Evolutionary conservation across 2,113 vertebrate species (phyloP), one percentile per base, ranked within the genome.

Genomic region (Camarhynchus parvulus): DNA sequence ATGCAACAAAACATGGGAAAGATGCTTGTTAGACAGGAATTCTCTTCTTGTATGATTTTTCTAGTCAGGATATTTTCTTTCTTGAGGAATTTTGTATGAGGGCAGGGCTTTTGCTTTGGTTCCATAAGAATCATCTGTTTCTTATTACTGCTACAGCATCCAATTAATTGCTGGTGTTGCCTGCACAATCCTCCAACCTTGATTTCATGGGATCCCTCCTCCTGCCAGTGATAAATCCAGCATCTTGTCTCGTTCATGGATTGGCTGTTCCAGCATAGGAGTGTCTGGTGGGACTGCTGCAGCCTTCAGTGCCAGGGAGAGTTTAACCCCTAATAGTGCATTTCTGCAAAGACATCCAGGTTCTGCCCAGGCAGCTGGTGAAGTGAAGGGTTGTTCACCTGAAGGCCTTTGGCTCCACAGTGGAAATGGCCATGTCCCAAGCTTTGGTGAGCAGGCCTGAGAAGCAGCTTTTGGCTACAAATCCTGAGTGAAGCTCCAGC

Each of bases 81-180:
- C 69, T 50, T 44, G 53, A 68, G 24, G 39, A 80, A 41, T 79
- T 92, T 73, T 63, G 16, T 69, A 33, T 21, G 49, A 96, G 62
- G 53, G 56, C 44, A 90, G 61, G 47, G 58, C 52, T 94, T 96
- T 90, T 93, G 27, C 86, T 80, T 79, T 87, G 11, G 8, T 70
- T 88, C 83, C 27, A 5, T 78, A 49, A 63, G 44, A 93, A n/a
- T 50, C 83, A 91, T 95, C 88, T 97, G 94, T 80, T 92, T 96
- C 87, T 93, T 90, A 25, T 97, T 94, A 94, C 39, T 61, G 69
- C 69, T 66, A 4, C 72, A 77, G 58, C 85, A 92, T 89, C 76
- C 62, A 66, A 20, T 92, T 94, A 92, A 90, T 68, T 75, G 44
- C 69, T 94, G 92, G 64, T 83, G 70, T 87, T 88, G 86, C 83